Evolutionary conservation across 2,888 invertebrate genomes (phyloP).

Genomic region (Cryptus armator): DNA sequence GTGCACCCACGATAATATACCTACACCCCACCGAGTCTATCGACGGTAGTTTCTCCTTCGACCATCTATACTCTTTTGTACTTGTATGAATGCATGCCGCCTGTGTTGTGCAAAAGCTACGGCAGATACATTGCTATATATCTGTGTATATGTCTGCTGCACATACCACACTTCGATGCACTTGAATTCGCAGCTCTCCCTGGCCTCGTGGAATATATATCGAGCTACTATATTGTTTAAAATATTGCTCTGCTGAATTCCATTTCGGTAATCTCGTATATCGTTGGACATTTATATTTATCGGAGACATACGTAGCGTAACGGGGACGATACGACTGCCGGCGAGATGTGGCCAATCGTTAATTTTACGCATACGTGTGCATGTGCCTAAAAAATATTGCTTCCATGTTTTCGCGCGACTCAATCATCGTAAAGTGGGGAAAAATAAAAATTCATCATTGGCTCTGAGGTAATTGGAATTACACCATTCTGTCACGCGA

Average conservation of each 20-base stretch:
- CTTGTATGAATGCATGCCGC: conserved; percentile 1
- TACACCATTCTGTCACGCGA: too few species aligned
- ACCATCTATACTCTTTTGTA: conserved; percentile 7
- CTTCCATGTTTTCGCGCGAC: too few species aligned
- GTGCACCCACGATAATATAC: conserved; percentile 57
- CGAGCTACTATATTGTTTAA: conserved; percentile 1
- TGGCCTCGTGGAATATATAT: neutral
- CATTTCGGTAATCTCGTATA: neutral
- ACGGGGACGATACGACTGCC: too few species aligned
- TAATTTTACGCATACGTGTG: neutral
- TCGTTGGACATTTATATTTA: neutral
- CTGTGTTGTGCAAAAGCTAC: neutral
- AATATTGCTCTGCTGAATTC: conserved; percentile 5
- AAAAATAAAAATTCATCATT: too few species aligned
- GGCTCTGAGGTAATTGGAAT: too few species aligned
- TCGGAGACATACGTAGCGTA: neutral
- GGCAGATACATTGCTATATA: neutral
- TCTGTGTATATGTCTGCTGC: neutral
- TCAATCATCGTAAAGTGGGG: too few species aligned
- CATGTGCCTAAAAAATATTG: neutral
- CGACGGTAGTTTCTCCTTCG: conserved; percentile 14
- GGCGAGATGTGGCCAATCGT: too few species aligned
- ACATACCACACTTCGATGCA: conserved; percentile 11
- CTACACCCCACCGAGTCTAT: conserved; percentile 37
- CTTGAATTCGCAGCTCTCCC: neutral